Conservation (phyloP, 2,113 vertebrate genomes). For the Phodopus roborovskii region DNA sequence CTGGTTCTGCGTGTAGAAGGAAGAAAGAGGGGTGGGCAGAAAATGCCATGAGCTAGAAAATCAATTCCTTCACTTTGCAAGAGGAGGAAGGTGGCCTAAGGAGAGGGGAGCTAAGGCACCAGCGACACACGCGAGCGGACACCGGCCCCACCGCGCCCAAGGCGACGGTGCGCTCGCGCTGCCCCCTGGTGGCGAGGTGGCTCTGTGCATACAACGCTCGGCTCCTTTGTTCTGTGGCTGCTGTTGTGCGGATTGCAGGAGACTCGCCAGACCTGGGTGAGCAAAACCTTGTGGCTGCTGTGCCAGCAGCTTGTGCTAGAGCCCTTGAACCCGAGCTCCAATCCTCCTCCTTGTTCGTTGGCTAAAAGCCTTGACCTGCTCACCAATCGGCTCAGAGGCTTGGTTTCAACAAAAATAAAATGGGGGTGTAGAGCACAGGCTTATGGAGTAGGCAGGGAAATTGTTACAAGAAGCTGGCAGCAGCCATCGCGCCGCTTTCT, state of each 20-base stretch:
- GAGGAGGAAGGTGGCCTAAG: background rate
- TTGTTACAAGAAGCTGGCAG: background rate
- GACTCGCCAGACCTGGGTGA: background rate
- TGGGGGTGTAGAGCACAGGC: fast-evolving
- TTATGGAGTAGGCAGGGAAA: no score
- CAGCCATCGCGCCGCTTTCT: fast-evolving
- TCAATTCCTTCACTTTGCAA: background rate
- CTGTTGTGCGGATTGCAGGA: background rate
- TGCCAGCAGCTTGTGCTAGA: no score
- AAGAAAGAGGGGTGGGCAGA: background rate
- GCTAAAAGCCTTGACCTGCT: background rate
- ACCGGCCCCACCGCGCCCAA: background rate
- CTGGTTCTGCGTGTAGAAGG: background rate
- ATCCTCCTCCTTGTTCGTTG: background rate
- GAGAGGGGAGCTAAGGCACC: background rate
- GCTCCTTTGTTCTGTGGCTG: constrained; percentile 54
- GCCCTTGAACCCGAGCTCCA: background rate
- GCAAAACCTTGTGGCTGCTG: background rate
- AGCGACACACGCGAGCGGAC: background rate
- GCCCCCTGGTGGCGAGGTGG: constrained; percentile 68
- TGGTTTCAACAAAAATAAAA: background rate
- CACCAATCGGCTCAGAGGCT: background rate
- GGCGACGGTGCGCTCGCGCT: background rate
- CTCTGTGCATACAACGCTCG: background rate
- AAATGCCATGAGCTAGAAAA: background rate